phyloP scores from a whole-genome alignment of 2,797 vertebrate species.

The Varecia variegata region DNA sequence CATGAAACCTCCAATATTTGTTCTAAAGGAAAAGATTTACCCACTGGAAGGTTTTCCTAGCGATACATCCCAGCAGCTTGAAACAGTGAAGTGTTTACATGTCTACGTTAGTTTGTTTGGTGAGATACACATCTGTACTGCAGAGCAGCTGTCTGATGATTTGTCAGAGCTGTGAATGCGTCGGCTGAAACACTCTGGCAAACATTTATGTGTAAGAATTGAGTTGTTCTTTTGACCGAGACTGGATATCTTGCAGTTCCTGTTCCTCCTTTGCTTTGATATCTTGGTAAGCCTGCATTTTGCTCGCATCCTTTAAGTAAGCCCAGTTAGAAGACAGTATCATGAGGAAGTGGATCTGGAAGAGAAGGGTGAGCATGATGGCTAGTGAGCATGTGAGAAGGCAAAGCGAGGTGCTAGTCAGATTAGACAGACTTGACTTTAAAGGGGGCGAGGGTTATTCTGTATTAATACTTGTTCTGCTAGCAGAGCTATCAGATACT shows the following conservation, averaged over 20 bases:
- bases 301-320: constrained; percentile 99
- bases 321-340: constrained; percentile 99
- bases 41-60: constrained; percentile 83
- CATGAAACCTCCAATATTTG: constrained; percentile 80
- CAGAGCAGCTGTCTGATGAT: constrained; percentile 88
- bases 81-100: constrained; percentile 87
- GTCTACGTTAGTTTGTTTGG: constrained; percentile 91
- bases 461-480: constrained; percentile 80
- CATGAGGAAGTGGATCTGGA: constrained; percentile 99
- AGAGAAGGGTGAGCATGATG: constrained; percentile 99
- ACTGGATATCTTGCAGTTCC: constrained; percentile 99
- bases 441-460: constrained; percentile 80
- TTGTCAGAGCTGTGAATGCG: constrained; percentile 89
- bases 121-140: constrained; percentile 89
- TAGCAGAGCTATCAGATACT: constrained; percentile 75
- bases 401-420: constrained; percentile 94
- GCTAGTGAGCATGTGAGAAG: constrained; percentile 97
- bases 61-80: constrained; percentile 87
- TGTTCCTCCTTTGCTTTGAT: constrained; percentile 99
- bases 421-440: constrained; percentile 84
- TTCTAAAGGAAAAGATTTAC: constrained; percentile 82
- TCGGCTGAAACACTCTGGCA: constrained; percentile 87
- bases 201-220: constrained; percentile 97
- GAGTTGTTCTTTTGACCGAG: constrained; percentile 99
- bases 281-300: constrained; percentile 99